Conservation (phyloP, 2,888 invertebrate species). For the Arctia plantaginis region DNA sequence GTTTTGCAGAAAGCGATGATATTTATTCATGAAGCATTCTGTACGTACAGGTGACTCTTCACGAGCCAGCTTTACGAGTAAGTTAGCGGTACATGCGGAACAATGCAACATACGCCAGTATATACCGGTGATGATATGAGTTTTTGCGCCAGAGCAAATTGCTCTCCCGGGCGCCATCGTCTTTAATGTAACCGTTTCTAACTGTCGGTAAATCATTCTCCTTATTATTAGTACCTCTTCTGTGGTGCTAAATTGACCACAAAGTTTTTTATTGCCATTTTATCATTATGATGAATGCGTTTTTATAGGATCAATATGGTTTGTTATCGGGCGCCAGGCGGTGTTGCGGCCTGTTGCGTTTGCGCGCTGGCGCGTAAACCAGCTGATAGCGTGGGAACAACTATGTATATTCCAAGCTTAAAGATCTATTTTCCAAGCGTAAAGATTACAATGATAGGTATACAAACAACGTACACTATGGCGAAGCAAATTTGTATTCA, state of each 20-base stretch:
- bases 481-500: slow-evolving; percentile 31
- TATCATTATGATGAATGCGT: slow-evolving; percentile 10
- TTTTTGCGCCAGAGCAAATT: slow-evolving; percentile 73
- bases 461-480: slow-evolving; percentile 41
- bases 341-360: slow-evolving; percentile 67
- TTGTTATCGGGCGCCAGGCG: slow-evolving; percentile 55
- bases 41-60: slow-evolving; percentile 21
- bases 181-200: slow-evolving; percentile 59
- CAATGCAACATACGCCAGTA: slow-evolving; percentile 49
- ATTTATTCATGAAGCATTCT: slow-evolving; percentile 31
- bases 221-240: slow-evolving; percentile 56
- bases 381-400: slow-evolving; percentile 83
- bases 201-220: slow-evolving; percentile 71
- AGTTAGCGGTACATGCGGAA: slow-evolving; percentile 45
- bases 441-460: slow-evolving; percentile 38
- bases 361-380: slow-evolving; percentile 76
- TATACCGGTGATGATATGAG: slow-evolving; percentile 56
- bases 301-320: slow-evolving; percentile 34
- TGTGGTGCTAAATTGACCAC: slow-evolving; percentile 32
- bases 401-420: slow-evolving; percentile 71
- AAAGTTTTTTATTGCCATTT: slow-evolving; percentile 22
- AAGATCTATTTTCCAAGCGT: slow-evolving; percentile 68
- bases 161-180: slow-evolving; percentile 66
- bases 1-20: slow-evolving; percentile 23
- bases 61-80: slow-evolving; percentile 31